Evolutionary conservation across 2,888 invertebrate species (phyloP).

Genomic region (Ceratothoa steindachneri): DNA sequence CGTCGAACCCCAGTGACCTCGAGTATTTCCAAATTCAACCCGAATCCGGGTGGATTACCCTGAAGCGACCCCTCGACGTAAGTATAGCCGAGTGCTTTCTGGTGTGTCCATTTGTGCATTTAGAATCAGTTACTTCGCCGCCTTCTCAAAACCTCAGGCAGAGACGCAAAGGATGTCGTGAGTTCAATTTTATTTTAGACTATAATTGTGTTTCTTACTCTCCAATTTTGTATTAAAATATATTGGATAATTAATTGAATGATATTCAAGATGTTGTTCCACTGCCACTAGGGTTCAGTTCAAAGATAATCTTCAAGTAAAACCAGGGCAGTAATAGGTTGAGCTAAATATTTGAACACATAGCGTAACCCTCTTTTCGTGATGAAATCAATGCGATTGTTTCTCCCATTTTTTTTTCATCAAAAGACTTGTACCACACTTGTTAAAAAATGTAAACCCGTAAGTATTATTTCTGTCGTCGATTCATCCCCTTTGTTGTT

Average conservation of each 20-base stretch:
- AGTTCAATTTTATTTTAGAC: too few relatives aligned
- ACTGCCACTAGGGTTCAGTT: too few relatives aligned
- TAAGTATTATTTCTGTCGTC: conserved; percentile 24
- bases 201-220: too few relatives aligned
- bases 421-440: conserved; percentile 37
- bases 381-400: too few relatives aligned
- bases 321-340: too few relatives aligned
- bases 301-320: too few relatives aligned
- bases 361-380: too few relatives aligned
- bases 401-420: conserved; percentile 25
- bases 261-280: too few relatives aligned
- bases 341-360: too few relatives aligned
- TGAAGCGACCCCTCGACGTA: conserved; percentile 93
- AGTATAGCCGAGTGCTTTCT: conserved; percentile 64
- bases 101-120: not conserved
- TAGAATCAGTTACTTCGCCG: not conserved
- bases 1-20: conserved; percentile 79
- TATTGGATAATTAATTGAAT: too few relatives aligned
- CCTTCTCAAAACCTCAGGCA: not conserved
- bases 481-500: not conserved
- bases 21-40: conserved; percentile 95
- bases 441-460: conserved; percentile 40
- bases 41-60: conserved; percentile 93
- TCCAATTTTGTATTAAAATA: too few relatives aligned
- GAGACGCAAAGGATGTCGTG: not conserved